A percentile compares a stretch with the other conserved stretches of the same genome.
Conservation (phyloP, 2,797 vertebrate genomes). For the Tapera naevia region DNA sequence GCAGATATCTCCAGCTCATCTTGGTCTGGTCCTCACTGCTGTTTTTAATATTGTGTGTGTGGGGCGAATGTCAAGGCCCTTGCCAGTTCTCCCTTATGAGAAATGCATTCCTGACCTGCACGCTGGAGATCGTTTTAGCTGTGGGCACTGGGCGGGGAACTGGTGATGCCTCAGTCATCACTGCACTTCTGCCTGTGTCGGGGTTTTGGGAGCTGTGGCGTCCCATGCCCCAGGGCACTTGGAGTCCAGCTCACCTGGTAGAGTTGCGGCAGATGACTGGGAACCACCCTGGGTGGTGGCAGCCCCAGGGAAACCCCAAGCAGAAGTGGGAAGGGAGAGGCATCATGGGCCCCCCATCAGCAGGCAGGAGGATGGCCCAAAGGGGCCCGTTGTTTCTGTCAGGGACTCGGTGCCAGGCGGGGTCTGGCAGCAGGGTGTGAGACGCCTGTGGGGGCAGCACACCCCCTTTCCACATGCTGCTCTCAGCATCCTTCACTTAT, state of each 20-base stretch:
- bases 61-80: background rate
- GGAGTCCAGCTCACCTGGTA: background rate
- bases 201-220: background rate
- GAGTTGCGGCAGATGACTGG: background rate
- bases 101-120: background rate
- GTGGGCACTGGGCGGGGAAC: background rate
- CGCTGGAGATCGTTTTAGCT: background rate
- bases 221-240: fast-evolving
- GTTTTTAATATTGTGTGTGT: background rate
- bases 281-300: background rate
- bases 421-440: background rate
- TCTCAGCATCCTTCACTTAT: background rate
- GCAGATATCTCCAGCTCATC: background rate
- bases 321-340: background rate
- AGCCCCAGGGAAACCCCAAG: fast-evolving
- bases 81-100: background rate
- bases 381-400: background rate
- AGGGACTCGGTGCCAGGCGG: background rate
- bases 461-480: background rate
- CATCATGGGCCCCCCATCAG: background rate
- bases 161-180: background rate
- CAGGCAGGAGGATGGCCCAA: background rate
- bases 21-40: background rate
- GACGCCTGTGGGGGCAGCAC: background rate
- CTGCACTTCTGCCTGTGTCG: background rate